Evolutionary conservation across 2,797 vertebrate species (phyloP), one percentile per base, ranked within the genome.

Genomic region (Artibeus lituratus): DNA sequence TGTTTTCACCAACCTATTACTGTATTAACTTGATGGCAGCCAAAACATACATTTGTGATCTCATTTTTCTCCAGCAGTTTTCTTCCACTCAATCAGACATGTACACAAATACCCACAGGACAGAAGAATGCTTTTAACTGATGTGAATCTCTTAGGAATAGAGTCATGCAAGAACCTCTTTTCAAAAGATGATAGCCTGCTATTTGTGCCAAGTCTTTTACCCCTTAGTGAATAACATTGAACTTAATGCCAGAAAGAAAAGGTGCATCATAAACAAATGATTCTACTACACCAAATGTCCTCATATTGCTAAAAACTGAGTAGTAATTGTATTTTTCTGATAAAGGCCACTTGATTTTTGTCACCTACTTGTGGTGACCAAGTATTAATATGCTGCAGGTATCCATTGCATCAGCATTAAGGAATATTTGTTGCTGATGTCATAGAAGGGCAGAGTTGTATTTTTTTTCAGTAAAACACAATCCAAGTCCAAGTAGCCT

Each of bases 41-140:
- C 99, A 99, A 99, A 99, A 99, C 99, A 99, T 98, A 98, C 98
- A 99, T 99, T 99, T 99, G 98, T 99, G 99, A 99, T 99, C 98
- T 98, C 97, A 97, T 98, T 99, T 99, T 99, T 98, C 97, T 92
- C 95, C 89, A 91, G 98, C 90, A 96, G 72, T 97, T 98, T 98
- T 97, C 57, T 99, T 99, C 98, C 98, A 98, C 98, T 99, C 98
- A 98, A 99, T 98, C 98, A 98, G 98, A 97, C 99, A 98, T 95
- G 95, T 97, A 98, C 97, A 98, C 91, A 97, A 97, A 97, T 97
- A 97, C 98, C 96, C 93, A 97, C 51, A 9, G 88, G 98, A 98
- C 98, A 98, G 94, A 94, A 98, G 97, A 98, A 98, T 93, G 98
- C 98, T 98, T 98, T 98, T 98, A 98, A 98, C 98, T 96, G n/a